These are phyloP conservation scores for Pseudorhiza aurosa DNA, from an alignment of 30 jellyfish, hydroid and myxozoan species.

Conservation along the genomic window DNA sequence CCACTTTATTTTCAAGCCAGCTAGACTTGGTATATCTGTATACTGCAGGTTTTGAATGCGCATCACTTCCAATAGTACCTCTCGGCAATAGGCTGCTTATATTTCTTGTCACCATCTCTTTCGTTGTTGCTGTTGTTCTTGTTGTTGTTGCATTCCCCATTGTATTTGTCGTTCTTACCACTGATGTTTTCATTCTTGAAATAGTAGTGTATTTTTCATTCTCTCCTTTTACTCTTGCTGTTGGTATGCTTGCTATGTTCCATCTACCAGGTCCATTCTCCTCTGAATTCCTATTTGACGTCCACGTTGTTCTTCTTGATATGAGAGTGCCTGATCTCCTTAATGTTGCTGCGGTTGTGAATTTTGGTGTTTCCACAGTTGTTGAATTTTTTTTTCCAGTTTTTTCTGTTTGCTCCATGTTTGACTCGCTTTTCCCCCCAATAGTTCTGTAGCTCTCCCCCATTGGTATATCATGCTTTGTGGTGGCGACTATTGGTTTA, in stretches of 20 bases:
- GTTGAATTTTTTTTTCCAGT: no score
- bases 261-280: neutral
- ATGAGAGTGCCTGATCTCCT: neutral
- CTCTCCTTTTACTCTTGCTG: neutral
- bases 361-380: neutral
- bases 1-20: slow-evolving; percentile 14
- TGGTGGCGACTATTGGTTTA: no score
- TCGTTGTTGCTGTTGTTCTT: neutral
- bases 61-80: no score
- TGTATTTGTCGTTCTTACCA: neutral
- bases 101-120: neutral
- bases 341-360: neutral
- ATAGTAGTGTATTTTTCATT: neutral
- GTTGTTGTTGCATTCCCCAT: neutral
- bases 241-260: neutral
- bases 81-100: no score
- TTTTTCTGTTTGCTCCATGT: no score
- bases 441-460: no score
- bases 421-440: no score
- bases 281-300: neutral
- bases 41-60: neutral
- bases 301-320: neutral
- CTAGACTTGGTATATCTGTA: neutral
- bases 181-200: neutral
- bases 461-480: no score